Conservation (phyloP, 2,113 vertebrate species). For the Mastomys natalensis region DNA sequence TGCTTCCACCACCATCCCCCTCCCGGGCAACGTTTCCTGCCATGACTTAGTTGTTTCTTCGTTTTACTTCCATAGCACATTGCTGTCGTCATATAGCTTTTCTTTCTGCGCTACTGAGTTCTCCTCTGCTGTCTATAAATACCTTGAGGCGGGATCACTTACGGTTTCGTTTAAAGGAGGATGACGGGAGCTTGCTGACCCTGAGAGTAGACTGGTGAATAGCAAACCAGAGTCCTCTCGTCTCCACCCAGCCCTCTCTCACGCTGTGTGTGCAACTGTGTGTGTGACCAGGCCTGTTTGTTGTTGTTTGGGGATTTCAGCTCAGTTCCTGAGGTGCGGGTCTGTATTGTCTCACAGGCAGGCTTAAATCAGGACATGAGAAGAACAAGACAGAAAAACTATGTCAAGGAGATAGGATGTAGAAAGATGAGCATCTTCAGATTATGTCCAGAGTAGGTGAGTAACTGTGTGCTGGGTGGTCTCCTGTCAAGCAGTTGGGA, state of each 20-base stretch:
- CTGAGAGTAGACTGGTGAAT: neutral
- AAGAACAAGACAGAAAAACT: neutral
- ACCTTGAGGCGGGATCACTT: neutral
- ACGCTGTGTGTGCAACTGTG: neutral
- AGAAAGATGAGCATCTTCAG: neutral
- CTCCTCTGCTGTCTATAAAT: neutral
- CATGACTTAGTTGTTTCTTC: neutral
- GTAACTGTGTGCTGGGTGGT: no score
- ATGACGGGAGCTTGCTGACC: neutral
- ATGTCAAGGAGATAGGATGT: neutral
- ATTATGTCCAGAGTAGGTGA: neutral
- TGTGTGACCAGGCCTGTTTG: neutral
- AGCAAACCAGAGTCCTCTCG: neutral
- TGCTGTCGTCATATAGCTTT: neutral
- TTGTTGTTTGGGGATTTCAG: neutral
- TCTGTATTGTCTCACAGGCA: neutral
- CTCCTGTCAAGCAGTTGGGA: neutral
- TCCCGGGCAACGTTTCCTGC: no score
- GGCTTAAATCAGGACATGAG: neutral
- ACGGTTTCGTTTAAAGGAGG: no score
- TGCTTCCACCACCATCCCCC: no score
- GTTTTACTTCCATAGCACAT: neutral
- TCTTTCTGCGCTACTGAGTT: neutral
- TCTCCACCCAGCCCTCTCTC: neutral
- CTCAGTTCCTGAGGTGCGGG: neutral